A percentile compares a stretch with the other conserved stretches of the same genome.
These are phyloP conservation scores for Drosophila kuntzei DNA, from an alignment of 2,888 invertebrate genomes.

Conservation along the genomic window DNA sequence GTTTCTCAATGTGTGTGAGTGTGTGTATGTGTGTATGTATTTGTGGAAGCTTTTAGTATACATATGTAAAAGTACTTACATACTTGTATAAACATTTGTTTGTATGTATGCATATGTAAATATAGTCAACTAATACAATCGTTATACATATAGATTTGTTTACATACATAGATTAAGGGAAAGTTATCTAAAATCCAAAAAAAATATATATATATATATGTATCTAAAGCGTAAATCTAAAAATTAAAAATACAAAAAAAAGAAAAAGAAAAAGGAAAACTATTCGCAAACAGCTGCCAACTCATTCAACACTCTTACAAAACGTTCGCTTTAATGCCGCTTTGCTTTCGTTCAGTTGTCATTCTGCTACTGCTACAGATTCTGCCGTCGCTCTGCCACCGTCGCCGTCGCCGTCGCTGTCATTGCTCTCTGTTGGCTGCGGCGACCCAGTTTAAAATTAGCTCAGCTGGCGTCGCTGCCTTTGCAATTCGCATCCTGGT, in stretches of 20 bases:
- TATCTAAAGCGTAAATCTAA: slow-evolving; percentile 1
- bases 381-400: slow-evolving; percentile 5
- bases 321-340: slow-evolving; percentile 16
- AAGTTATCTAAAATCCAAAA: slow-evolving; percentile 17
- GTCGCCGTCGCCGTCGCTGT: background rate
- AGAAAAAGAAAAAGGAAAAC: slow-evolving; percentile 14
- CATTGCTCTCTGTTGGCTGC: slow-evolving; percentile 10
- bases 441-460: slow-evolving; percentile 30
- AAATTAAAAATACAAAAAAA: slow-evolving; percentile 6
- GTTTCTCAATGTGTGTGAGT: slow-evolving; percentile 36
- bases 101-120: slow-evolving; percentile 8
- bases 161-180: background rate
- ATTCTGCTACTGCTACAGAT: background rate
- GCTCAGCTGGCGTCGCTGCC: slow-evolving; percentile 26
- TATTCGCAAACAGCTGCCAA: slow-evolving; percentile 61
- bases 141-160: slow-evolving; percentile 20
- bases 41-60: slow-evolving; percentile 53
- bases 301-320: slow-evolving; percentile 39
- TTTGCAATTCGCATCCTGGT: background rate
- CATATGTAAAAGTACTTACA: too few relatives aligned
- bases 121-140: slow-evolving; percentile 30
- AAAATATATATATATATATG: background rate
- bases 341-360: slow-evolving; percentile 9
- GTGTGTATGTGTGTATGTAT: slow-evolving; percentile 19
- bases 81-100: slow-evolving; percentile 31